Evolutionary conservation across 2,888 invertebrate species (phyloP), one percentile per base, ranked within the genome.

Genomic region (Dolomedes plantarius): DNA sequence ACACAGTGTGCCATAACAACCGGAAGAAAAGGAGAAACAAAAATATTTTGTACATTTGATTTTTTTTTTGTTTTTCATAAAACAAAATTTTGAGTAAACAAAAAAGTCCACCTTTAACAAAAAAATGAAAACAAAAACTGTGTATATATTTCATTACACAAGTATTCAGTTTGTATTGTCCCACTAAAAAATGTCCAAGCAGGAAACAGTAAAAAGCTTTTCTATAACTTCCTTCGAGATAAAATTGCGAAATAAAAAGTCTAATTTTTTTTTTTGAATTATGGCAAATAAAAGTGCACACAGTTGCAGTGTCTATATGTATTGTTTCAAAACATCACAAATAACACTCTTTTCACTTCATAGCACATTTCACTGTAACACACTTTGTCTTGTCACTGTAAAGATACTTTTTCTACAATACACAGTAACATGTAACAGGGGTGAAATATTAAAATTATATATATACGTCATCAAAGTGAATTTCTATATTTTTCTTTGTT

Each of bases 41-140:
- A 71, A 83, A 83, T 76, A 77, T 36, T 83, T 83, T 83, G 83
- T 83, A 83, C 83, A 83, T 77, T 69, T 67, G 67, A 67, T 77
- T 83, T 72, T 67, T 77, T 71, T 56, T 23, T 56, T 56, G 19
- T 56, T 56, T 11, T 46, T 46, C 32, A 69, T 29, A 36, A 32
- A 31, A 76, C 9, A 71, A 29, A n/a, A n/a, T 19, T 31, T 46
- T 31, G 29, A 29, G 65, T 31, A 67, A 31, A 67, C 67, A 67
- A 65, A 29, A 29, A 67, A 56, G 56, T 56, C 56, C 56, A 56
- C 23, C 19, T 56, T 56, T 56, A 56, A 56, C 56, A 56, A 56
- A 56, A 56, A 2, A 56, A 28, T 29, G 23, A 19, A 19, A 62
- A 29, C 28, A 29, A 65, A 29, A 67, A 32, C 19, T 67, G 23